These are phyloP conservation scores for Acleris cristana DNA, from an alignment of 2,888 invertebrate species.

Conservation along the genomic window DNA sequence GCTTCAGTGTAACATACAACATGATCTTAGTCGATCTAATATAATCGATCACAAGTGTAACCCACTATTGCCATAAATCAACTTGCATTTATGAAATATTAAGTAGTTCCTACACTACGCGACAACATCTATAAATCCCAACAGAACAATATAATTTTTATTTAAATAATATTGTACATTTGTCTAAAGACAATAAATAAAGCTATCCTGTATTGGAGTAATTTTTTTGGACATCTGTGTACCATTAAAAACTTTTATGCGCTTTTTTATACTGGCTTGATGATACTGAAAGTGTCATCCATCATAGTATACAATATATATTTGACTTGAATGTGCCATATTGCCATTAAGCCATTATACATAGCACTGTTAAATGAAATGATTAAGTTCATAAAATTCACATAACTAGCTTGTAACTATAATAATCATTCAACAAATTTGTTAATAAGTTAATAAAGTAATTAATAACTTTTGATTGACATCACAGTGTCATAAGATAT, in stretches of 20 bases:
- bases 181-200: slow-evolving; percentile 31
- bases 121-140: slow-evolving; percentile 16
- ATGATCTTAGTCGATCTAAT: not conserved
- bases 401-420: not conserved
- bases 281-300: slow-evolving; percentile 5
- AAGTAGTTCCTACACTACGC: slow-evolving; percentile 7
- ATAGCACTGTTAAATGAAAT: too few species aligned
- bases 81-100: slow-evolving; percentile 22
- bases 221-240: not conserved
- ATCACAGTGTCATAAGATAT: too few species aligned
- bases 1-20: not conserved
- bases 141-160: slow-evolving; percentile 18
- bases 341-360: too few species aligned
- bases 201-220: slow-evolving; percentile 13
- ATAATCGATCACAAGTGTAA: not conserved
- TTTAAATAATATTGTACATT: slow-evolving; percentile 33
- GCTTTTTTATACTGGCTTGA: slow-evolving; percentile 17
- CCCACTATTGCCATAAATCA: slow-evolving; percentile 3
- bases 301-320: not conserved
- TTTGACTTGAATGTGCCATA: not conserved
- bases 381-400: too few species aligned
- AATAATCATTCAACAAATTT: not conserved
- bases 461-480: too few species aligned
- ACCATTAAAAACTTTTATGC: not conserved
- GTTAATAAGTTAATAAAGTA: too few species aligned